phyloP scores from a whole-genome alignment of 2,797 vertebrate species.

The Myotis findleyi region DNA sequence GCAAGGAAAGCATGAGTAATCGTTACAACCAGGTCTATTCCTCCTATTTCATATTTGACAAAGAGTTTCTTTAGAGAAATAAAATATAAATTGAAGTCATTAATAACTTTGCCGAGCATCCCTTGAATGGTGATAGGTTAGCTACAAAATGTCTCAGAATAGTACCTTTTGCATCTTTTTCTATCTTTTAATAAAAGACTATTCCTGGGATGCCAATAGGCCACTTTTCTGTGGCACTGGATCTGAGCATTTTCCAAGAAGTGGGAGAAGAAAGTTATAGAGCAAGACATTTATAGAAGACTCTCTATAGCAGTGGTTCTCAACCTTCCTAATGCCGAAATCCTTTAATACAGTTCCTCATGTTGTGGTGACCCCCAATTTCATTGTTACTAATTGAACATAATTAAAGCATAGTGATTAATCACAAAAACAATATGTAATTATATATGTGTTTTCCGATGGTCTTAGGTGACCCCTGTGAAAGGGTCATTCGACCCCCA shows the following conservation, averaged over 20 bases:
- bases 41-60: conserved; percentile 18
- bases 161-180: background rate
- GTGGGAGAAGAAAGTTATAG: background rate
- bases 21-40: background rate
- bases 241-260: background rate
- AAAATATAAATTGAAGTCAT: conserved; percentile 40
- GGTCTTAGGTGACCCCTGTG: too few relatives aligned
- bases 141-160: background rate
- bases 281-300: background rate
- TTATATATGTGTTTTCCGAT: too few relatives aligned
- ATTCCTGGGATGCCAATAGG: background rate
- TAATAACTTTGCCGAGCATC: background rate
- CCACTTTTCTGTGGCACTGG: background rate
- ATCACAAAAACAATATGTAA: too few relatives aligned
- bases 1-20: background rate
- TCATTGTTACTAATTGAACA: too few relatives aligned
- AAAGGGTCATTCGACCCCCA: too few relatives aligned
- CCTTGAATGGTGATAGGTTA: background rate
- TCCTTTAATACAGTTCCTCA: too few relatives aligned
- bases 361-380: too few relatives aligned
- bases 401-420: too few relatives aligned
- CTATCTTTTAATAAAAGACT: conserved; percentile 17
- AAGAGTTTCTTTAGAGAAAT: conserved; percentile 21
- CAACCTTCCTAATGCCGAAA: too few relatives aligned
- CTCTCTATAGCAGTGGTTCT: too few relatives aligned